Evolutionary conservation across 2,113 vertebrate genomes (phyloP), one percentile per base, ranked within the genome.

Genomic region (Heloderma charlesbogerti): DNA sequence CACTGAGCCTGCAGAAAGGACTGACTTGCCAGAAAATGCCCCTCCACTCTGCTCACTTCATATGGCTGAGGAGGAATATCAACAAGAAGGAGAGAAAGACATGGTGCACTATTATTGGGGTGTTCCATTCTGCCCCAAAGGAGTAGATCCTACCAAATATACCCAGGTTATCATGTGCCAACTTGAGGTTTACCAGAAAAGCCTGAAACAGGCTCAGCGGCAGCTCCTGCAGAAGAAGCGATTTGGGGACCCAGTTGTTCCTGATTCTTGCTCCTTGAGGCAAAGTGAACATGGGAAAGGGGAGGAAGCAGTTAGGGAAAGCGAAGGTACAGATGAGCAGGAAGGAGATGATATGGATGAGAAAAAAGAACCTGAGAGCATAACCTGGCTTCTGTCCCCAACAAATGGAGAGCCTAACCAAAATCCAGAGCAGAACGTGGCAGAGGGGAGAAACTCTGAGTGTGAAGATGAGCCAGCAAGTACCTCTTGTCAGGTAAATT

Each of bases 81-180:
- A 95, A 75, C 94, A 95, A 89, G 93, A 94, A 6, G 94, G 95
- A 29, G 84, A 6, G 1, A 89, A 69, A 89, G 78, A 93, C 34
- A 96, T 95, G 20, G 98, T 99, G 86, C 97, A 98, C 84, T 99
- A 99, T 96, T 99, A 98, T 90, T 99, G 99, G 99, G 99, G 99
- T 66, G 96, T 99, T 80, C 99, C 99, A 51, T 99, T 99, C 96
- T 99, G 99, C 93, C 99, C 99, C 3, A 96, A 96, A 90, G 98
- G 98, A 40, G 96, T 98, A 91, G 97, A 99, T 94, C 99, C 99
- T 48, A 98, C 98, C 92, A 91, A 95, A 51, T 99, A 99, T 96
- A 99, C 99, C 8, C 97, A 97, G 95, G 98, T 99, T 95, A 99
- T 99, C 96, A 91, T 99, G 90, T 98, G 98, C 95, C 99, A 99